phyloP scores from a whole-genome alignment of 2,113 vertebrate genomes.

The Channa argus region DNA sequence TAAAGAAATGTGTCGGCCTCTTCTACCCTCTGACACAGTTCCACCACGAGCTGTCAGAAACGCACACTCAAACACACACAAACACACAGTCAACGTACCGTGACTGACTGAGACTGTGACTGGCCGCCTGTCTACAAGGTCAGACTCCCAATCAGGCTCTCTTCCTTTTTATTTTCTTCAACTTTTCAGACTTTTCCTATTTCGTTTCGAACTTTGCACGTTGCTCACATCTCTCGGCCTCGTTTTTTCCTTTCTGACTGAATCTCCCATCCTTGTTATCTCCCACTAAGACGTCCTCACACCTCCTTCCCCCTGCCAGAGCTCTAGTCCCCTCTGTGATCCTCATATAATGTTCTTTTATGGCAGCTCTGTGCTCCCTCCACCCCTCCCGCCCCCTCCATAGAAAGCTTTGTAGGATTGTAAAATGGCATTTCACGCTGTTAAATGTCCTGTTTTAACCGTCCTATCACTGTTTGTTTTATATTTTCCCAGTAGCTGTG shows the following conservation, averaged over 20 bases:
- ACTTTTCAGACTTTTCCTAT: constrained; percentile 30
- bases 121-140: constrained; percentile 26
- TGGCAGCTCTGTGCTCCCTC: background rate
- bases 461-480: background rate
- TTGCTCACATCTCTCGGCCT: constrained; percentile 1
- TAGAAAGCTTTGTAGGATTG: background rate
- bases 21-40: constrained; percentile 28
- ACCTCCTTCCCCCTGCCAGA: background rate
- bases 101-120: constrained; percentile 47
- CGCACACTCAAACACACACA: constrained; percentile 20
- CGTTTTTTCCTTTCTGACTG: background rate
- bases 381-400: no score
- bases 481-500: background rate
- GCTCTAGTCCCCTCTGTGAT: background rate
- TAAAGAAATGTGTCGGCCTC: constrained; percentile 31
- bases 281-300: constrained; percentile 6
- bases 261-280: constrained; percentile 15
- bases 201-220: constrained; percentile 12
- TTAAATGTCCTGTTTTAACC: background rate
- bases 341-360: background rate
- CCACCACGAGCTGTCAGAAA: constrained; percentile 20
- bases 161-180: background rate
- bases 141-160: constrained; percentile 55
- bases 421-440: background rate
- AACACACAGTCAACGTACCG: background rate